Base-by-base conservation (phyloP, 2,797 vertebrate species). In the Strix occidentalis region DNA sequence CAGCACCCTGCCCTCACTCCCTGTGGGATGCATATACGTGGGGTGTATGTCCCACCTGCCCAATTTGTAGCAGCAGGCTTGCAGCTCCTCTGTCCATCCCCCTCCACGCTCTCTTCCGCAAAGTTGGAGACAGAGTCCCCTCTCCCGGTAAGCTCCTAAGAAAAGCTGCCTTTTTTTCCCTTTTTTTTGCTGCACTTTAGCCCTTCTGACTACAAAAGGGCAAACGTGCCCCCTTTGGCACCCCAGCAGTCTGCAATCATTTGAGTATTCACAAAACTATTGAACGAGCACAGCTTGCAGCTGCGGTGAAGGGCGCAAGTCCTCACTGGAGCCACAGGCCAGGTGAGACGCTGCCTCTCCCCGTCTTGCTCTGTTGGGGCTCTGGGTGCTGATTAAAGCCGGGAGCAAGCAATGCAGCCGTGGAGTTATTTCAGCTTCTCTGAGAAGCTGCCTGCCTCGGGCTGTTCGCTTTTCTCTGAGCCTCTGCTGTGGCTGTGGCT, bases 21-120 rank as follows among this genome's bases (percentile, higher is more conserved):
- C 20, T 16, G 41, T 0, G 2, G 51, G 51, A 29, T 18, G 16
- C 2, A 7, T 5, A 0, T 26, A 37, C 51, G 18, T 23, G 60
- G 45, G 25, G 12, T 11, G 51, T 41, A 19, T 17, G n/a, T 80
- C 28, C 43, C 1, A 41, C 20, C 29, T 69, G 56, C 72, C 72
- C 18, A 10, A 1, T 14, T 12, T 31, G 5, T 51, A 8, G 3
- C 21, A 23, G 50, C 46, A 23, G 56, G 10, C 56, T 54, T 5
- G 10, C 18, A 46, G 39, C 64, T 10, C 12, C 35, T 63, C 41
- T 50, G 10, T 20, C 50, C 58, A 6, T 17, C 20, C 41, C 12
- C 11, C 39, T 37, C 4, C 23, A 39, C 33, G 6, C 26, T 19
- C 10, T 39, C n/a, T 60, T 9, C 29, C 26, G 43, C 70, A 19